These are phyloP conservation scores for Himalopsyche tibetana DNA, from an alignment of 2,888 invertebrate species.

Conservation along the genomic window DNA sequence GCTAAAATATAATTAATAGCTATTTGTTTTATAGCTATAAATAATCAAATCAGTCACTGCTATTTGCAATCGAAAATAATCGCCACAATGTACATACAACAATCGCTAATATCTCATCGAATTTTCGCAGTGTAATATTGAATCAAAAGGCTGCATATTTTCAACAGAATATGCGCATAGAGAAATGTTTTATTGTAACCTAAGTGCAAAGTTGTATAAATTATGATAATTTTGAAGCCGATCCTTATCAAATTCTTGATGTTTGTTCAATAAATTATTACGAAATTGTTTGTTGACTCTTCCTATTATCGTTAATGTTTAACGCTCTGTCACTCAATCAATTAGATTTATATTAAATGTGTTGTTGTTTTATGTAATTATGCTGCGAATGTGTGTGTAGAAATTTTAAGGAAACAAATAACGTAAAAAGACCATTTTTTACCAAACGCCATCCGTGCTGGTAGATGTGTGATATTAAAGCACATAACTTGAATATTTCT, in stretches of 20 bases:
- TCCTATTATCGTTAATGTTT: no score
- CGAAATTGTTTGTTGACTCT: no score
- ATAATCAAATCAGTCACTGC: slow-evolving; percentile 49
- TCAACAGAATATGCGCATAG: neutral
- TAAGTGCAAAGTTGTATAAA: slow-evolving; percentile 4
- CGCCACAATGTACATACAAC: slow-evolving; percentile 24
- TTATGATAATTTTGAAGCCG: neutral
- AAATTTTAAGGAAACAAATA: no score
- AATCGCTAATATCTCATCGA: slow-evolving; percentile 2
- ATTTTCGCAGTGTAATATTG: neutral
- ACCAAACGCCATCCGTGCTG: no score
- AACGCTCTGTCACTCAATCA: no score
- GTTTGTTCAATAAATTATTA: neutral
- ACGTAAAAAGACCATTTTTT: no score
- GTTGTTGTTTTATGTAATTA: no score
- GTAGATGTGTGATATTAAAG: no score
- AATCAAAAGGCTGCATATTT: slow-evolving; percentile 24
- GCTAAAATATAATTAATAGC: slow-evolving; percentile 36
- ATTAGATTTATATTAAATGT: no score
- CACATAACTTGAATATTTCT: no score
- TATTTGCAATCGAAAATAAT: slow-evolving; percentile 29
- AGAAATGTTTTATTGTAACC: slow-evolving; percentile 19
- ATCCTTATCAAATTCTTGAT: slow-evolving; percentile 19
- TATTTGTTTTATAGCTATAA: slow-evolving; percentile 45
- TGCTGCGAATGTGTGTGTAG: no score